Percentiles rank a stretch among this genome's conserved stretches.
Evolutionary conservation across 2,797 vertebrate genomes (phyloP).

Genomic region (Heteromormyrus szaboi): DNA sequence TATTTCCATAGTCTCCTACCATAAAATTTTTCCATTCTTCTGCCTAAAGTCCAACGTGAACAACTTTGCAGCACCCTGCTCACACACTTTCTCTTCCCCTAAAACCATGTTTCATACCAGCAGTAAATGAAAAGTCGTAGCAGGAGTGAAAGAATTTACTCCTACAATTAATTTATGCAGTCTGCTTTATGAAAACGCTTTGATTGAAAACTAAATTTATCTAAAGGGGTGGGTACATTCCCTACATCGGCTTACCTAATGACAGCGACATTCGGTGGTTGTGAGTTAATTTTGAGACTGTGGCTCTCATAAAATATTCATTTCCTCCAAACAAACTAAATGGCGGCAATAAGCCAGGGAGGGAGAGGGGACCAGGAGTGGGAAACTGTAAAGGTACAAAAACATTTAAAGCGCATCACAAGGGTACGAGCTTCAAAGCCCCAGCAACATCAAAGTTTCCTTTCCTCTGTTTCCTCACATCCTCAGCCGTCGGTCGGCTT

Average conservation of each 20-base stretch:
- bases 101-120: neutral
- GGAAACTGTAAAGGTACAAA: slow-evolving; percentile 40
- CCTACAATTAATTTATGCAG: neutral
- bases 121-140: neutral
- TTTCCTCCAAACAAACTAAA: slow-evolving; percentile 14
- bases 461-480: slow-evolving; percentile 25
- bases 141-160: neutral
- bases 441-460: slow-evolving; percentile 51
- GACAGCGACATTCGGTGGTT: slow-evolving; percentile 12
- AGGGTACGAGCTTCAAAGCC: slow-evolving; percentile 56
- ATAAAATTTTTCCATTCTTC: neutral
- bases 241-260: neutral
- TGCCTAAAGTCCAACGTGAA: neutral
- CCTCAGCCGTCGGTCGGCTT: slow-evolving; percentile 22
- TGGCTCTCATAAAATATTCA: slow-evolving; percentile 25
- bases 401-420: slow-evolving; percentile 53
- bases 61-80: neutral
- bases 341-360: neutral
- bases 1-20: neutral
- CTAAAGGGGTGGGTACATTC: neutral
- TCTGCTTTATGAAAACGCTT: neutral
- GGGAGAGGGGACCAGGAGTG: neutral
- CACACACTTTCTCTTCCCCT: neutral
- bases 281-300: slow-evolving; percentile 14
- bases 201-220: slow-evolving; percentile 10